These are phyloP conservation scores for Dendroctonus valens DNA, from an alignment of 1,140 invertebrate species.

Conservation along the genomic window DNA sequence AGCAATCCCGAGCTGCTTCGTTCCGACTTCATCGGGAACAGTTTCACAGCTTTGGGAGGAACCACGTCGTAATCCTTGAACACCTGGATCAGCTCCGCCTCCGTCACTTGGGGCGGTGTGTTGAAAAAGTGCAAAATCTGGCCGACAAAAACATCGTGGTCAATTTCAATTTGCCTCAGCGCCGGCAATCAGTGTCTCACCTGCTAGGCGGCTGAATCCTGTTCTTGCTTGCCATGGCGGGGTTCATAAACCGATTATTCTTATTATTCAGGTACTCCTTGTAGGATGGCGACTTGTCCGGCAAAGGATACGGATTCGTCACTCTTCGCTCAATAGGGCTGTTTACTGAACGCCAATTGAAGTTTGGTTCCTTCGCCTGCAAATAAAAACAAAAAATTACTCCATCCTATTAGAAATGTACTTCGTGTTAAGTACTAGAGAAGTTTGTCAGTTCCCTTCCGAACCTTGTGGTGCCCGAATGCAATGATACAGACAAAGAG, in stretches of 20 bases:
- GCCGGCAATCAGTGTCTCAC: too few species aligned
- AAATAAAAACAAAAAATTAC: not conserved
- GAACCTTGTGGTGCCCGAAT: too few species aligned
- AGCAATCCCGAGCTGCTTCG: slow-evolving; percentile 89
- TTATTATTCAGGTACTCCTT: slow-evolving; percentile 96
- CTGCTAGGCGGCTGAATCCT: slow-evolving; percentile 86
- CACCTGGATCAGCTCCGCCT: slow-evolving; percentile 87
- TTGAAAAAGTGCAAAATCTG: slow-evolving; percentile 98
- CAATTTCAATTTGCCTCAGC: too few species aligned
- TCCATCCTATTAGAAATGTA: not conserved
- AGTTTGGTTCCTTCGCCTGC: slow-evolving; percentile 51
- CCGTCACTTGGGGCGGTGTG: slow-evolving; percentile 90
- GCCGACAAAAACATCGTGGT: slow-evolving; percentile 35
- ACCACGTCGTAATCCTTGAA: slow-evolving; percentile 83
- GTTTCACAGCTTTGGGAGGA: slow-evolving; percentile 82
- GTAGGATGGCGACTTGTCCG: slow-evolving; percentile 94
- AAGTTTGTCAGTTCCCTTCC: too few species aligned
- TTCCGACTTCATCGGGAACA: slow-evolving; percentile 92
- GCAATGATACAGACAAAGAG: too few species aligned
- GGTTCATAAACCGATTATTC: slow-evolving; percentile 91
- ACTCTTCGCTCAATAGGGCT: slow-evolving; percentile 94
- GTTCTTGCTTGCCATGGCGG: slow-evolving; percentile 86
- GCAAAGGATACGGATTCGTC: slow-evolving; percentile 91
- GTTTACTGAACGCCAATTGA: slow-evolving; percentile 84
- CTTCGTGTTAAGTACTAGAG: too few species aligned